These are phyloP conservation scores for Microplitis deprimator DNA, from an alignment of 2,888 invertebrate species.

Conservation along the genomic window DNA sequence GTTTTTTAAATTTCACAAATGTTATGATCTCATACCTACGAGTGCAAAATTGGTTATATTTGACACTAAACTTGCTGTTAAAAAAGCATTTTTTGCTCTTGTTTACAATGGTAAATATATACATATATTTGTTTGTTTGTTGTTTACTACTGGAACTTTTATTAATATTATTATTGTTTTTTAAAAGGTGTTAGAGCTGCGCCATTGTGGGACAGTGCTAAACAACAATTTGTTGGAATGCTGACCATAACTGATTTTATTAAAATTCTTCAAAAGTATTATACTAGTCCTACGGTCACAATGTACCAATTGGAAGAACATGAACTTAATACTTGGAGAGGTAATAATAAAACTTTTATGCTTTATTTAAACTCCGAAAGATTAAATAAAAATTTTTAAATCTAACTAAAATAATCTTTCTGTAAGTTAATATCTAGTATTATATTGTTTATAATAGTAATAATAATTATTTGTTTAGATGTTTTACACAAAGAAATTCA, in stretches of 20 bases:
- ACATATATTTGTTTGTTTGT: background rate
- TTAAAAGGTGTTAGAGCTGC: conserved; percentile 93
- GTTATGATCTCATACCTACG: conserved; percentile 99
- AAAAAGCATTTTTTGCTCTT: conserved; percentile 99
- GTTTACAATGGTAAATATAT: conserved; percentile 91
- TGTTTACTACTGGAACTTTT: too few relatives aligned
- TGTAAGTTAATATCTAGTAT: background rate
- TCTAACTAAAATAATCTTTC: too few relatives aligned
- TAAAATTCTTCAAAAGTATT: conserved; percentile 97
- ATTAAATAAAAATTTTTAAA: too few relatives aligned
- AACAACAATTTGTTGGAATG: conserved; percentile 97
- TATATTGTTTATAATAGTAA: conserved; percentile 29
- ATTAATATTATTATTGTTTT: background rate
- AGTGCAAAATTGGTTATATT: conserved; percentile 99
- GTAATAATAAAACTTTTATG: conserved; percentile 72
- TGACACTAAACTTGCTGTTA: conserved; percentile 97
- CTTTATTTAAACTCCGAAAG: too few relatives aligned
- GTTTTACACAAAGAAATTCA: conserved; percentile 88
- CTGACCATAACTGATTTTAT: conserved; percentile 99
- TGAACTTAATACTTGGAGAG: conserved; percentile 95
- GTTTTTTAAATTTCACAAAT: conserved; percentile 99
- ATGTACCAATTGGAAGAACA: conserved; percentile 99
- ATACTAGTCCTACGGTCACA: conserved; percentile 91
- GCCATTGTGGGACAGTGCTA: conserved; percentile 95
- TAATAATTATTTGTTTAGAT: conserved; percentile 72